Base-by-base conservation (phyloP, 2,888 invertebrate species). In the Antitype chi region DNA sequence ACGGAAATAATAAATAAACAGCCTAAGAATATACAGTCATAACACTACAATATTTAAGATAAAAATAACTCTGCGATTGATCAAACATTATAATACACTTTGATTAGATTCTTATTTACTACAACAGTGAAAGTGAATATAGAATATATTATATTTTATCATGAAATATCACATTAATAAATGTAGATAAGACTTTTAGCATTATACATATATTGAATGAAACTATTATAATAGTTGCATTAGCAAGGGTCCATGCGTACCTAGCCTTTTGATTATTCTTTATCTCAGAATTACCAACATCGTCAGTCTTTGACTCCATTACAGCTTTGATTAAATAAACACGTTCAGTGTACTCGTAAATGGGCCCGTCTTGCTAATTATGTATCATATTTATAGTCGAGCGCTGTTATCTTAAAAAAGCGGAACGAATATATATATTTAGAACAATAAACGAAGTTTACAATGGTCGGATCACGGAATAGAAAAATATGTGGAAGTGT, bases 121-220 rank as follows among this genome's bases (percentile, higher is more conserved):
- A 73, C 69, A 86, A 81, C 57, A 77, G 43, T 78, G 55, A 84
- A 74, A 76, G 66, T 73, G 62, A 63, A 62, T 82, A 83, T 38
- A 38, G 38, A 43, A 76, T 60, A 77, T 74, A 70, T 67, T 74
- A 70, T 67, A 84, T 76, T 85, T 74, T 73, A 70, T 64, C 52
- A 77, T 81, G 55, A 74, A 70, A 81, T 84, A 87, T 88, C 85
- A 87, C 88, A 84, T 82, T 62, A 60, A 69, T 85, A 75, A 75
- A 68, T 70, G 52, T 79, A 70, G 74, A 79, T 71, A 85, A 85
- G n/a, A 69, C 15, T 71, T 73, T 43, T 47, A 57, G 47, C n/a
- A 57, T 68, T n/a, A 68, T 59, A 13, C n/a, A 62, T 59, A 13
- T 38, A 62, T 20, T 62, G 17, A 68, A 68, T 62, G 7, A 13